Evolutionary conservation across 2,888 invertebrate genomes (phyloP), one percentile per base, ranked within the genome.

Genomic region (Nymphalis c-album): DNA sequence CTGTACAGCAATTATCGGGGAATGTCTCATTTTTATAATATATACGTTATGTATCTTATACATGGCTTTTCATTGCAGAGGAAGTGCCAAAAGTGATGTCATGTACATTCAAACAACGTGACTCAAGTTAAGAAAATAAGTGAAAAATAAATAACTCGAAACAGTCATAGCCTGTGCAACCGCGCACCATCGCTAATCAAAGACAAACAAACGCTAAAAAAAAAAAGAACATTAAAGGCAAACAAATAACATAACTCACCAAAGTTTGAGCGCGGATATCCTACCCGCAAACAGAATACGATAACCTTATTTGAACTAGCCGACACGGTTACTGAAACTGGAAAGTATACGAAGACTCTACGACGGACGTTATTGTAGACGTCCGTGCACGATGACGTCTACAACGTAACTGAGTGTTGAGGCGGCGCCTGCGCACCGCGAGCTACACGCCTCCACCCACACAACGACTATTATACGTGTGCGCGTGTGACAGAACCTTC

Each of bases 301-400:
- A 86, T 87, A 89, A 87, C 85, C 83, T 81, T 86, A 81, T 86
- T 88, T 86, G 84, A 87, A 87, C 86, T 83, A 63, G 68, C 77
- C 77, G 80, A 79, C 85, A 86, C 84, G 82, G 72, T 75, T 73
- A 77, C 70, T 69, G 60, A 74, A 77, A 66, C 61, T 66, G 53
- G 60, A 74, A 75, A 73, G 75, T 62, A 60, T 55, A 48, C 45
- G 55, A 20, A 58, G 20, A 67, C 46, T 35, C 45, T 66, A 67
- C n/a, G 35, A 57, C 40, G n/a, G 13, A 18, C 59, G 74, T 77
- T 73, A 63, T 55, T 69, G 68, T 72, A 73, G 77, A 83, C 87
- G 85, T 77, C 83, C 77, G 76, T 71, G 26, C 82, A 74, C 80
- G 75, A 68, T 80, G 81, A 79, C 80, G 84, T 80, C 79, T 75